phyloP scores from a whole-genome alignment of 1,140 invertebrate species.

The Amphibalanus amphitrite region DNA sequence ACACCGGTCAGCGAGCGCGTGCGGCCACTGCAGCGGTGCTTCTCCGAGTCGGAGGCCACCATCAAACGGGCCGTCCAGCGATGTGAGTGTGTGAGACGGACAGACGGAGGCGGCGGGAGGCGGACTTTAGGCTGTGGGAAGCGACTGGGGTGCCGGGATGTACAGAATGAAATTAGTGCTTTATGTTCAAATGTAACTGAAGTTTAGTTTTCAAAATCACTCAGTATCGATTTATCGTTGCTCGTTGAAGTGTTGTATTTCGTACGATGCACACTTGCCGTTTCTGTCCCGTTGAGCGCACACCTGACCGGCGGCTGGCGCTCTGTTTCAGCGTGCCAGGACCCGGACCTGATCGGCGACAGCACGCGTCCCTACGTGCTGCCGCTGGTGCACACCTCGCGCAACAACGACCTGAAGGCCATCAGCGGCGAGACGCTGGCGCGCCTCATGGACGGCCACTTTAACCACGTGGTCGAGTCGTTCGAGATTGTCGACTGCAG shows the following conservation, averaged over 20 bases:
- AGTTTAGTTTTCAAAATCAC: no score
- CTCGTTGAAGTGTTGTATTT: no score
- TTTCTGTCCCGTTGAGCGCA: no score
- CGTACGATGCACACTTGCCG: no score
- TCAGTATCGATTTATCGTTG: no score
- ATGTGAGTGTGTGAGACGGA: no score
- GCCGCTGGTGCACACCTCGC: slow-evolving; percentile 49
- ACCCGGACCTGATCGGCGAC: slow-evolving; percentile 63
- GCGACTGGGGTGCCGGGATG: no score
- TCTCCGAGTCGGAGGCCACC: slow-evolving; percentile 38
- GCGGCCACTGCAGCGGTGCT: slow-evolving; percentile 28
- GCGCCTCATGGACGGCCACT: slow-evolving; percentile 47
- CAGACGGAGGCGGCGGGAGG: no score
- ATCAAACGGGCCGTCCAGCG: slow-evolving; percentile 43
- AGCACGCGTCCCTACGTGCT: slow-evolving; percentile 56
- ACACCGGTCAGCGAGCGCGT: background rate
- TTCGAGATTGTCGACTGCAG: slow-evolving; percentile 39
- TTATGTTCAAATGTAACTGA: no score
- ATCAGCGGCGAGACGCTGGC: slow-evolving; percentile 59
- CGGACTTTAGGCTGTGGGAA: no score
- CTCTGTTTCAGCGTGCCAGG: slow-evolving; percentile 25
- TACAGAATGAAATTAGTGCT: no score
- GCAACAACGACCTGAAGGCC: slow-evolving; percentile 68
- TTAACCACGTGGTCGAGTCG: slow-evolving; percentile 35
- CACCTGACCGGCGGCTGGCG: no score